Evolutionary conservation across 1,140 invertebrate genomes (phyloP).

Genomic region (Metopolophium dirhodum): DNA sequence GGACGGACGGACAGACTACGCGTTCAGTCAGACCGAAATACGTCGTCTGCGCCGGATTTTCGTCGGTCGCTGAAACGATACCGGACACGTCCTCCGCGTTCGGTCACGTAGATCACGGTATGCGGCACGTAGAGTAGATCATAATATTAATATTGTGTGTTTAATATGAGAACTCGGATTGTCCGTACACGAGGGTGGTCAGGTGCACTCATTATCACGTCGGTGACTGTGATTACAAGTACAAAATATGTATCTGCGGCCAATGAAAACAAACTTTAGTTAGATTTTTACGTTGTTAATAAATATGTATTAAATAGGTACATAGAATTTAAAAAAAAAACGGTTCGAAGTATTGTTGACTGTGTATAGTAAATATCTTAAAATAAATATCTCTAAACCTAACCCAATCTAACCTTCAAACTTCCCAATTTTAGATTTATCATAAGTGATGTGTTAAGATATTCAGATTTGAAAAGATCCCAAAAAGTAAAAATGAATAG

Average conservation of each 20-base stretch:
- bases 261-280: neutral
- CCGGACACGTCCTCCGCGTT: neutral
- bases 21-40: neutral
- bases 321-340: too few species aligned
- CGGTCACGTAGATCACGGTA: neutral
- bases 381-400: too few species aligned
- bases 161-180: neutral
- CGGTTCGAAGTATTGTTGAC: neutral
- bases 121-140: neutral
- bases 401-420: too few species aligned
- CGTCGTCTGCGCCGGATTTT: neutral
- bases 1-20: neutral
- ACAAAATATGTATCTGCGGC: neutral
- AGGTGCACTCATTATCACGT: neutral
- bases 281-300: neutral
- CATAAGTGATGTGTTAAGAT: too few species aligned
- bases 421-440: too few species aligned
- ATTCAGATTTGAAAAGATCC: neutral
- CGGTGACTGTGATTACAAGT: neutral
- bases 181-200: neutral
- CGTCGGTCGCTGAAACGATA: neutral
- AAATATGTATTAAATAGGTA: too few species aligned
- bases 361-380: too few species aligned
- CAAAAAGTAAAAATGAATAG: neutral
- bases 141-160: neutral